These are phyloP conservation scores for Chymomyza costata DNA, from an alignment of 1,140 invertebrate genomes.

Conservation along the genomic window DNA sequence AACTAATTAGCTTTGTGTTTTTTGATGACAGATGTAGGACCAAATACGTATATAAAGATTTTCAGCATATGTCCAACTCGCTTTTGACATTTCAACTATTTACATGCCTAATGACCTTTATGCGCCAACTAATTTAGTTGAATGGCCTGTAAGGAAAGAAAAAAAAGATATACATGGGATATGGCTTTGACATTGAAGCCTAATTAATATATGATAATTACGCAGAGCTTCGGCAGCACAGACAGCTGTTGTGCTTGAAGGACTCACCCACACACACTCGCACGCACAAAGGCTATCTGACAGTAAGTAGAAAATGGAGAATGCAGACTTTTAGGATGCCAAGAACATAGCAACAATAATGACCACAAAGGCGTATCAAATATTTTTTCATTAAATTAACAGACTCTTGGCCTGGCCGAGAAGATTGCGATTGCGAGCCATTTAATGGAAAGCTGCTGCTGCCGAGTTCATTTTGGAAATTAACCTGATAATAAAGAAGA, in stretches of 20 bases:
- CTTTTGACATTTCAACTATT: slow-evolving; percentile 20
- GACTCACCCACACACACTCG: no score
- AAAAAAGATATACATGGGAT: no score
- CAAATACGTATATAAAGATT: no score
- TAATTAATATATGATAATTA: slow-evolving; percentile 47
- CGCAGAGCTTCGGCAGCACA: not conserved
- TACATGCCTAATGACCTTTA: slow-evolving; percentile 20
- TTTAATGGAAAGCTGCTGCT: slow-evolving; percentile 14
- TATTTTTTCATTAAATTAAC: slow-evolving; percentile 33
- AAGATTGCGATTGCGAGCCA: slow-evolving; percentile 3
- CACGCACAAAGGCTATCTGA: no score
- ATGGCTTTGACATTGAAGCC: no score
- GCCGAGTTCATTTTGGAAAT: slow-evolving; percentile 37
- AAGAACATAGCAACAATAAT: slow-evolving; percentile 2
- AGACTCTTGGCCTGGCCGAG: not conserved
- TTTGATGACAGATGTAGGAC: no score
- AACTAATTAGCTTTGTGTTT: no score
- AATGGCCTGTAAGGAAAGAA: no score
- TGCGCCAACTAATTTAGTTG: not conserved
- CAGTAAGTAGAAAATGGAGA: no score
- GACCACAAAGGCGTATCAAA: slow-evolving; percentile 29
- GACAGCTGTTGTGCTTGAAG: no score
- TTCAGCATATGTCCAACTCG: no score
- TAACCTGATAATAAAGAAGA: slow-evolving; percentile 32
- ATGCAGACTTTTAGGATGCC: no score